Conservation (phyloP, 2,888 invertebrate species). For the Hedya salicella region DNA sequence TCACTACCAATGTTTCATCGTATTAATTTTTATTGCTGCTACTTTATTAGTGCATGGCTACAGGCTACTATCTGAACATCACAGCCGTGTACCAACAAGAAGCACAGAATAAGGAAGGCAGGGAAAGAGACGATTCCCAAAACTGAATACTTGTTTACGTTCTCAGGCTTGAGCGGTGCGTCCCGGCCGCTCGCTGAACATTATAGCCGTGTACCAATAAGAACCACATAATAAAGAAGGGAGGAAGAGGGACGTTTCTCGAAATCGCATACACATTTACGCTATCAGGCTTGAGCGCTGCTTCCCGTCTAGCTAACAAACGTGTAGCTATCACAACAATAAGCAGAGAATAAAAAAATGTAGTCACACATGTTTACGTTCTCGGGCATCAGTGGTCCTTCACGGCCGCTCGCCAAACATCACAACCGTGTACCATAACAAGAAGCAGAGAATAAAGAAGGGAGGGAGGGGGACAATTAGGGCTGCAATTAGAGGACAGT, state of each 20-base stretch:
- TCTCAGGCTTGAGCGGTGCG: background rate
- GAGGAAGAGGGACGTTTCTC: conserved; percentile 64
- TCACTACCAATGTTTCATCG: too few relatives aligned
- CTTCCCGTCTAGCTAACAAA: too few relatives aligned
- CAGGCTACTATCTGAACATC: too few relatives aligned
- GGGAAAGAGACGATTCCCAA: conserved; percentile 65
- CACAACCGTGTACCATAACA: conserved; percentile 49
- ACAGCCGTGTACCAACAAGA: conserved; percentile 56
- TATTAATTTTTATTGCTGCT: too few relatives aligned
- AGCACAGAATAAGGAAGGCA: conserved; percentile 64
- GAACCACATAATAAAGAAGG: conserved; percentile 64
- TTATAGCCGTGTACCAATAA: conserved; percentile 50
- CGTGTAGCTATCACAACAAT: too few relatives aligned
- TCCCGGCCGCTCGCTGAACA: conserved; percentile 27
- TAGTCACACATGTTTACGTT: too few relatives aligned
- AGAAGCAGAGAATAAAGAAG: conserved; percentile 64
- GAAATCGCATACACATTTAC: too few relatives aligned
- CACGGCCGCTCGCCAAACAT: conserved; percentile 27
- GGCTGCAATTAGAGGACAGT: conserved; percentile 84
- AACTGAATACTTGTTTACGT: too few relatives aligned
- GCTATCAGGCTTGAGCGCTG: too few relatives aligned
- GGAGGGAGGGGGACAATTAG: conserved; percentile 75
- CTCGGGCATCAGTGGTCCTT: background rate
- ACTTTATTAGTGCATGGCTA: too few relatives aligned
- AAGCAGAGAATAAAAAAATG: too few relatives aligned